A percentile compares a stretch with the other conserved stretches of the same genome.
Evolutionary conservation across 2,888 invertebrate species (phyloP).

Genomic region (Trachelus stipa): DNA sequence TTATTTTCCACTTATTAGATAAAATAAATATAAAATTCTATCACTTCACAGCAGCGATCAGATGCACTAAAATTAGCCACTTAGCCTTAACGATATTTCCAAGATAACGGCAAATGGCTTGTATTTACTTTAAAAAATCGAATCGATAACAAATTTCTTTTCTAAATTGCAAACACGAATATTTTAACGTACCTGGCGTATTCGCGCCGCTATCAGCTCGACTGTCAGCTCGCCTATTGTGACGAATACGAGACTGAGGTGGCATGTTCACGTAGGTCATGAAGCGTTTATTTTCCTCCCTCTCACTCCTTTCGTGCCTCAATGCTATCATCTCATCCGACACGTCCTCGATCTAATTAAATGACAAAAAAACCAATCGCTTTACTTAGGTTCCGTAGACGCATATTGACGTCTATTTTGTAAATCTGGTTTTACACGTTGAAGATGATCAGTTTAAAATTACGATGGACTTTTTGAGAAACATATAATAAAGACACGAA

Average conservation of each 20-base stretch:
- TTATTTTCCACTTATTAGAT: not conserved
- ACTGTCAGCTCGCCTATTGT: conserved; percentile 76
- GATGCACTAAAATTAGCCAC: not conserved
- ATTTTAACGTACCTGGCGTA: conserved; percentile 70
- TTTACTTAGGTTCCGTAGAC: conserved; percentile 16
- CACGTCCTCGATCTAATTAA: conserved; percentile 77
- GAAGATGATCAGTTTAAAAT: not conserved
- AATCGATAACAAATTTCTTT: not conserved
- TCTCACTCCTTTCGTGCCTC: conserved; percentile 83
- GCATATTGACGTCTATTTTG: conserved; percentile 21
- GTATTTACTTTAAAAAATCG: not conserved
- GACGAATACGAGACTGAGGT: conserved; percentile 69
- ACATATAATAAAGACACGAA: not conserved
- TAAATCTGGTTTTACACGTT: conserved; percentile 25
- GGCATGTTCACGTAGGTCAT: conserved; percentile 70
- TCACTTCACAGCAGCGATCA: not conserved
- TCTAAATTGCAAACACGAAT: not conserved
- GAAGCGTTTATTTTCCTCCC: conserved; percentile 84
- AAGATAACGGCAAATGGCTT: too few relatives aligned
- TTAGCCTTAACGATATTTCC: not conserved
- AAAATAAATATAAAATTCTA: not conserved
- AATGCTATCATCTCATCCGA: conserved; percentile 78
- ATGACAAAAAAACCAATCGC: conserved; percentile 37
- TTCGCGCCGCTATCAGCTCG: conserved; percentile 77
- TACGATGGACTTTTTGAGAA: conserved; percentile 7